A percentile compares a stretch with the other conserved stretches of the same genome.
phyloP scores from a whole-genome alignment of 2,113 vertebrate genomes.

The Cricetomys ansorgei region DNA sequence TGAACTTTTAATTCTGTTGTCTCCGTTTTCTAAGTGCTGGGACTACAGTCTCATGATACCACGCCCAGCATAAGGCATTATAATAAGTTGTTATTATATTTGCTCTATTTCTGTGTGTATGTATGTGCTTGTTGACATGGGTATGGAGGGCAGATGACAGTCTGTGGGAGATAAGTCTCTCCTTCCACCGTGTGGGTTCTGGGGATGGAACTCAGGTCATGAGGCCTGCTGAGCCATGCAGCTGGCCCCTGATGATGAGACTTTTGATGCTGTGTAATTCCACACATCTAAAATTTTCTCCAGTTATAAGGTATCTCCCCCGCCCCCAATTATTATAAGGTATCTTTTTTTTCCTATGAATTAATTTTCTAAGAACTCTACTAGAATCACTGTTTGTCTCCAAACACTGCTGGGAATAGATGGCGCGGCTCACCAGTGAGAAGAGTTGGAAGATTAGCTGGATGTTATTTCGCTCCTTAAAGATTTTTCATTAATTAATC shows the following conservation, averaged over 20 bases:
- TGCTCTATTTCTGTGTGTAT: not conserved
- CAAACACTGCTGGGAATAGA: not conserved
- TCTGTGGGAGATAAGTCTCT: not conserved
- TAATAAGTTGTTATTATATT: not conserved
- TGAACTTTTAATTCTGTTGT: not conserved
- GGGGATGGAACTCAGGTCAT: not conserved
- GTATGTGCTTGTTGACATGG: not conserved
- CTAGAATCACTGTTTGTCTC: not conserved
- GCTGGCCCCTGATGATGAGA: not conserved
- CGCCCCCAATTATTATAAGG: not conserved
- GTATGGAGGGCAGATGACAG: not conserved
- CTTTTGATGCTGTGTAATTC: not conserved
- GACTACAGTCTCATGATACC: not conserved
- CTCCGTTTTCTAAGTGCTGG: not conserved
- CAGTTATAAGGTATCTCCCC: not conserved
- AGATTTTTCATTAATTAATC: not conserved
- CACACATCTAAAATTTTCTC: not conserved
- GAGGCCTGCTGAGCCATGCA: not conserved
- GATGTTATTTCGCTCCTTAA: not conserved
- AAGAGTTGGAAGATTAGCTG: not conserved
- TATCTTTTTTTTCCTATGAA: constrained; percentile 1
- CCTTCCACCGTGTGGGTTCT: not conserved
- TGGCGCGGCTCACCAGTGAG: not conserved
- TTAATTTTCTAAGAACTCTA: not conserved
- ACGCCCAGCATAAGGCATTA: not conserved